Evolutionary conservation across 2,888 invertebrate genomes (phyloP).

Genomic region (Volucella inflata): DNA sequence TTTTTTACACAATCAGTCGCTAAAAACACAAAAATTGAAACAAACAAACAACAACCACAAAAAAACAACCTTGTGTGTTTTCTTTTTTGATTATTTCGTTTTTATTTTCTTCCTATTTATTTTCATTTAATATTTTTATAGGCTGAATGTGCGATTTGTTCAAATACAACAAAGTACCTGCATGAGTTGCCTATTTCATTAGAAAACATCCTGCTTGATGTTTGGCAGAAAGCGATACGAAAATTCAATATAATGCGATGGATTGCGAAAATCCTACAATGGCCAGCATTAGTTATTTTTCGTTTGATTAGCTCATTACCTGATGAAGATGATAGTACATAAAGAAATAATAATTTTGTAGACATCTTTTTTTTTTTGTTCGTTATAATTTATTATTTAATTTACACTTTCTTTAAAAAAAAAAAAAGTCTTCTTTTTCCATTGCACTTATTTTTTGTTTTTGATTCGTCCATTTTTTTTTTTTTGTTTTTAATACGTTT

Average conservation of each 20-base stretch:
- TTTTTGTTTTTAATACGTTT: conserved; percentile 45
- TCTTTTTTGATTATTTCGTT: conserved; percentile 68
- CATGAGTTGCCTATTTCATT: conserved; percentile 82
- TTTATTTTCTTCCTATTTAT: conserved; percentile 77
- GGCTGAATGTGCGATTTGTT: conserved; percentile 82
- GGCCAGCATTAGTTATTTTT: conserved; percentile 82
- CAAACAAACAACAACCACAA: conserved; percentile 19
- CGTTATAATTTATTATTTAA: conserved; percentile 39
- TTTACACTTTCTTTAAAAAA: conserved; percentile 7
- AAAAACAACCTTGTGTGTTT: conserved; percentile 25
- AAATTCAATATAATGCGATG: conserved; percentile 80
- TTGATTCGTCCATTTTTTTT: conserved; percentile 47
- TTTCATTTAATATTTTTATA: conserved; percentile 79
- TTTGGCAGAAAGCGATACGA: conserved; percentile 80
- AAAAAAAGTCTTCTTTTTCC: conserved; percentile 26
- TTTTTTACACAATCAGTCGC: conserved; percentile 43
- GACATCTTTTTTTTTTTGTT: conserved; percentile 43
- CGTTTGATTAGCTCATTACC: conserved; percentile 81
- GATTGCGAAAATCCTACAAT: conserved; percentile 82
- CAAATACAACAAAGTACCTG: conserved; percentile 81
- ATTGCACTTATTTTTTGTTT: conserved; percentile 54
- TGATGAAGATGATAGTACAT: conserved; percentile 79
- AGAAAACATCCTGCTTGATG: conserved; percentile 81
- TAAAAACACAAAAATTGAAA: conserved; percentile 41
- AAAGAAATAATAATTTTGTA: conserved; percentile 54